phyloP scores from a whole-genome alignment of 2,888 invertebrate species.

The Epistrophella euchroma region DNA sequence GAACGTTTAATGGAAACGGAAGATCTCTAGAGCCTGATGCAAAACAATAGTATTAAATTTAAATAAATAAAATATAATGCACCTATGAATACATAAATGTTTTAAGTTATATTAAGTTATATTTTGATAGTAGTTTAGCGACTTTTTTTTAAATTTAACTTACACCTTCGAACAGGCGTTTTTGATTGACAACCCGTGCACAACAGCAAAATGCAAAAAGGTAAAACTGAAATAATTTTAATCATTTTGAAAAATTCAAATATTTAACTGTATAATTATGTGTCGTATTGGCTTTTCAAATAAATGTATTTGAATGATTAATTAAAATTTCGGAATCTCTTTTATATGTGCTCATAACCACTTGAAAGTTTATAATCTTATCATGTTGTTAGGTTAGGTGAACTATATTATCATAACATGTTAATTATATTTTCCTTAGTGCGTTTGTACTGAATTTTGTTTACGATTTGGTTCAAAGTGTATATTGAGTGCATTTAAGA shows the following conservation, averaged over 20 bases:
- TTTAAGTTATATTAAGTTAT: too few species aligned
- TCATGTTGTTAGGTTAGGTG: neutral
- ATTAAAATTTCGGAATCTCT: neutral
- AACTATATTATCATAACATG: neutral
- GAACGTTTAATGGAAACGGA: slow-evolving; percentile 78
- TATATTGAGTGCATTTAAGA: neutral
- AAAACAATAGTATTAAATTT: neutral
- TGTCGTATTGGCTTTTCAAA: neutral
- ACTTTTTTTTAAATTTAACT: neutral
- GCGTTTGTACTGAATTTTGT: neutral
- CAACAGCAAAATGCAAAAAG: neutral
- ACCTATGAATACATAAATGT: too few species aligned
- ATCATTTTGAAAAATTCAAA: neutral
- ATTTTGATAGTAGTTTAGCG: too few species aligned
- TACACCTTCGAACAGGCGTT: slow-evolving; percentile 17
- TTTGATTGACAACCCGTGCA: neutral
- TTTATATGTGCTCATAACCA: slow-evolving; percentile 8
- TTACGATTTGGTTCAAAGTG: neutral
- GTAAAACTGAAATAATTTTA: neutral
- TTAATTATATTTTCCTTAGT: slow-evolving; percentile 9
- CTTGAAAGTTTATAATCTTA: slow-evolving; percentile 13
- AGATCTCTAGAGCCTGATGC: slow-evolving; percentile 77
- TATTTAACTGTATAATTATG: neutral
- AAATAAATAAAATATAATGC: too few species aligned
- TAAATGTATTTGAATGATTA: slow-evolving; percentile 3